These are phyloP conservation scores for Takifugu rubripes DNA, from an alignment of 2,797 vertebrate genomes.

Conservation along the genomic window DNA sequence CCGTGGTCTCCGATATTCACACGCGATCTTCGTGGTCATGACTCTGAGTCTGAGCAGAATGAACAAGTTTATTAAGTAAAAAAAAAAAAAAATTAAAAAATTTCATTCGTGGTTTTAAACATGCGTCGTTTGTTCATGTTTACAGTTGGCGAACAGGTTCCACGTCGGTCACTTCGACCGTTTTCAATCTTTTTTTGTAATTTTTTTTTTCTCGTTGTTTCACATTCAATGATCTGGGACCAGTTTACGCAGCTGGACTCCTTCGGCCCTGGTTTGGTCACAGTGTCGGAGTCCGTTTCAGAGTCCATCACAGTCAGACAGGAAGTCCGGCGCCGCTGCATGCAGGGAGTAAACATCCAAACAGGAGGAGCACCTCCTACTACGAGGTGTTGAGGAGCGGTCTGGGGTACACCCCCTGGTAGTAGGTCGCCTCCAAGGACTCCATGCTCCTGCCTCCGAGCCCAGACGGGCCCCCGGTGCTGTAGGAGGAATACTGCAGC, in stretches of 20 bases:
- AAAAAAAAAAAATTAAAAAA: no score
- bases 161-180: no score
- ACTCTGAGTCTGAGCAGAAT: no score
- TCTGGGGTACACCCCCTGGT: conserved; percentile 96
- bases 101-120: no score
- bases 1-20: no score
- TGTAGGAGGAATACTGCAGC: conserved; percentile 85
- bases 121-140: no score
- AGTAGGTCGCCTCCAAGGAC: conserved; percentile 92
- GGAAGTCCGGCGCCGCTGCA: conserved; percentile 66
- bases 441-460: conserved; percentile 82
- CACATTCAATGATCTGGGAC: conserved; percentile 26
- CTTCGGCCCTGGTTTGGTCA: conserved; percentile 38
- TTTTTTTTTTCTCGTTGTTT: no score
- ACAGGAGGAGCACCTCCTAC: conserved; percentile 7
- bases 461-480: conserved; percentile 72
- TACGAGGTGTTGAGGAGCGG: conserved; percentile 97
- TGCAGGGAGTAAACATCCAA: conserved; percentile 62
- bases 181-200: no score
- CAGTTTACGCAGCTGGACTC: conserved; percentile 14
- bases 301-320: conserved; percentile 27
- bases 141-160: no score
- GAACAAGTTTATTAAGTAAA: no score
- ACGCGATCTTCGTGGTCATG: no score
- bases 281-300: conserved; percentile 38